Evolutionary conservation across 1,140 invertebrate genomes (phyloP), one percentile per base, ranked within the genome.

Genomic region (Anagrus nilaparvatae): DNA sequence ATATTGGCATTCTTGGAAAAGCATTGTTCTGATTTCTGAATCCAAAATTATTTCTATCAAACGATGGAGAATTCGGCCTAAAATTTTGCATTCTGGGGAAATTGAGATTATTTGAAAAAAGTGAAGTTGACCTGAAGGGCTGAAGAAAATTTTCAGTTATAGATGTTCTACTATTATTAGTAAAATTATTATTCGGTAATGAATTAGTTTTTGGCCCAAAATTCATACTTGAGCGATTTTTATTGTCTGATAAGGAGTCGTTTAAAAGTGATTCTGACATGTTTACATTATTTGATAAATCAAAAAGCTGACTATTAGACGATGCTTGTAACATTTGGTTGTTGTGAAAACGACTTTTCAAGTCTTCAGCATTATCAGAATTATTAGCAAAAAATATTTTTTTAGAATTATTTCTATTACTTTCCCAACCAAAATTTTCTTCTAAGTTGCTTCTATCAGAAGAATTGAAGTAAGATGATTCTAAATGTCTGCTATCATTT

Each of bases 91-190:
- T 54, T 10, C 62, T 63, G 36, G 46, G 55, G 34, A 56, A 63
- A 33, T 47, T 59, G 17, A 56, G 57, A 9, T 54, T 52, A 45
- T 53, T 58, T 1, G 52, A 52, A n/a, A 63, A 64, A 3, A 58
- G 55, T 4, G 53, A 53, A 40, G 63, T 54, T 1, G 59, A 60
- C 12, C 63, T 48, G 32, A 65, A 66, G 17, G 59, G 63, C 0
- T 59, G 60, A 0, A 60, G 59, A 14, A 65, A 65, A 20, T 63
- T 64, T 0, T 60, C 58, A 17, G 60, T 63, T 0, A 60, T 59
- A 1, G 61, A 60, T 7, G 60, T 60, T 28, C 63, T 33, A 23
- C 61, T 60, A 38, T 62, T 65, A 2, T 57, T 51, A 5, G 54
- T 46, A 16, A 63, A 67, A 9, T 51, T 53, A 8, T 55, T 53